These are phyloP conservation scores for Anticlea derivata DNA, from an alignment of 2,888 invertebrate species.

Conservation along the genomic window DNA sequence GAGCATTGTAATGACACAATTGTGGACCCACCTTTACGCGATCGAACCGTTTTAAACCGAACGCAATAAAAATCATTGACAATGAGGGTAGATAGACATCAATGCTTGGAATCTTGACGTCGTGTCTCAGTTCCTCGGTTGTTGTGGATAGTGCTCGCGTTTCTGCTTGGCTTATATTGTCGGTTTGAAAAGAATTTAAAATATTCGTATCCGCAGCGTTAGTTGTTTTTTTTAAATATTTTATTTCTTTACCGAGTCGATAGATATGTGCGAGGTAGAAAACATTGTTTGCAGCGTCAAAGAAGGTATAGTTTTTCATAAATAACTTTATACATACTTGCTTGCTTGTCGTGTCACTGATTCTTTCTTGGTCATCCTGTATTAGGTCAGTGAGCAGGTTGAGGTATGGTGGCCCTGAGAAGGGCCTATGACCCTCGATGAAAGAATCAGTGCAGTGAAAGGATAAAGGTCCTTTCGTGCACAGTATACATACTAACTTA, in stretches of 20 bases:
- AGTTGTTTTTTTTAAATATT: conserved; percentile 12
- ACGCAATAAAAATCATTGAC: conserved; percentile 15
- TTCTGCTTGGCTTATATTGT: conserved; percentile 16
- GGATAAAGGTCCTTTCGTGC: too few relatives aligned
- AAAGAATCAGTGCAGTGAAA: too few relatives aligned
- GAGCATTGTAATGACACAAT: too few relatives aligned
- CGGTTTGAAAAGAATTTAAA: conserved; percentile 7
- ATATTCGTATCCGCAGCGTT: conserved; percentile 9
- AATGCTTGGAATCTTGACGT: background rate
- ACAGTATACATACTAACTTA: too few relatives aligned
- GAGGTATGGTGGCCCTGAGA: too few relatives aligned
- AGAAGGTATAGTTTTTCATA: too few relatives aligned
- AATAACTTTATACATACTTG: too few relatives aligned
- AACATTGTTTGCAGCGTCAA: conserved; percentile 1
- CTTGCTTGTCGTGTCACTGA: too few relatives aligned
- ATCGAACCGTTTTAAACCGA: conserved; percentile 1
- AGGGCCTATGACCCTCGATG: too few relatives aligned
- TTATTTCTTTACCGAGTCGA: conserved; percentile 15
- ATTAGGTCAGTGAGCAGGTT: too few relatives aligned
- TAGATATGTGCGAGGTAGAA: conserved; percentile 19
- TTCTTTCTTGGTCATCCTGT: too few relatives aligned
- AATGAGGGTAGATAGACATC: conserved; percentile 18
- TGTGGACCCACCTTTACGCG: too few relatives aligned
- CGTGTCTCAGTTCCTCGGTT: conserved; percentile 1
- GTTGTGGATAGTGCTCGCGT: conserved; percentile 9